A percentile compares a stretch with the other conserved stretches of the same genome.
Evolutionary conservation across 2,113 vertebrate species (phyloP).

Genomic region (Macrotis lagotis): DNA sequence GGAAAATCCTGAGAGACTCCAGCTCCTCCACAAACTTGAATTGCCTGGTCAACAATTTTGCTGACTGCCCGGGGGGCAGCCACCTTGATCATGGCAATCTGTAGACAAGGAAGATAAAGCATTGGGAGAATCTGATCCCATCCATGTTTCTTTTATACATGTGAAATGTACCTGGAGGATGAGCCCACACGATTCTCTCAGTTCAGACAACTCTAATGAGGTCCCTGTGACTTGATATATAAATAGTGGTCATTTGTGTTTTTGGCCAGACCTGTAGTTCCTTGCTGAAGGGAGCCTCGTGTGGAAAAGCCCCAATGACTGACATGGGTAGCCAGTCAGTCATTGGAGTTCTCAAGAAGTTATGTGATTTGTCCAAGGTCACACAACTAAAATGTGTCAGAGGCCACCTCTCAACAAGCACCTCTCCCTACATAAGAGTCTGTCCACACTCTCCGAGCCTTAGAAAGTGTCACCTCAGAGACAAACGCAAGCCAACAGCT

Average conservation of each 20-base stretch:
- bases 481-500: background rate
- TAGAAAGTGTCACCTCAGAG: background rate
- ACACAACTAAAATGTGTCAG: background rate
- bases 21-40: constrained; percentile 92
- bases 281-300: background rate
- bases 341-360: background rate
- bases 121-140: background rate
- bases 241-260: background rate
- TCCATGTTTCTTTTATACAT: background rate
- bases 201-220: constrained; percentile 5
- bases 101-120: background rate
- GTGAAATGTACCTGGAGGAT: constrained; percentile 34
- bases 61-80: constrained; percentile 89
- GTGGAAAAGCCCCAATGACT: background rate
- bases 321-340: background rate
- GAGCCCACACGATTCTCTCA: background rate
- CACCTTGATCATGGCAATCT: constrained; percentile 97
- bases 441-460: background rate
- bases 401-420: too few relatives aligned
- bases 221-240: background rate
- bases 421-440: background rate
- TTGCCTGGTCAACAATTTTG: constrained; percentile 90
- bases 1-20: constrained; percentile 93
- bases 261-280: background rate
- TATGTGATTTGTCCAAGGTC: background rate